Base-by-base conservation (phyloP, 2,888 invertebrate species). In the Hydrotaea diabolus region DNA sequence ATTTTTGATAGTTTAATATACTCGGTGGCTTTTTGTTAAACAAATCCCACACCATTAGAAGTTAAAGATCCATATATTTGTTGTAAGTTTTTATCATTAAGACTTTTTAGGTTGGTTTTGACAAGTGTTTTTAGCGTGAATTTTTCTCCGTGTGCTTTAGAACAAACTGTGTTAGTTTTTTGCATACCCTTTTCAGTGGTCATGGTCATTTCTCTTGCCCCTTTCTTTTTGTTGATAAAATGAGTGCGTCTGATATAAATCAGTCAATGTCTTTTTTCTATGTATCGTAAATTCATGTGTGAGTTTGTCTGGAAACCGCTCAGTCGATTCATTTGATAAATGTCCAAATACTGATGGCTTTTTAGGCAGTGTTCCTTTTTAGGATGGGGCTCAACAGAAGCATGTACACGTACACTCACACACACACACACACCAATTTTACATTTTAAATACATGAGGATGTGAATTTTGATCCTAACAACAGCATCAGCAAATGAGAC, bases 311-410 rank as follows among this genome's bases (percentile, higher is more conserved):
- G 2, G 17, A 53, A 43, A 59, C 26, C 26, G 23, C 26, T 59
- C 26, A 59, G n/a, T 26, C 26, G 59, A 59, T 26, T 26, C n/a
- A n/a, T 11, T 26, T 59, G 59, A 59, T 26, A 59, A 59, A 59
- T 59, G 59, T 59, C 13, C 59, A 59, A 59, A 59, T 23, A 59
- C 26, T 59, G 59, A 59, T 59, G 59, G 26, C 26, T 59, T 59
- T 59, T 59, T 31, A 59, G 59, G 26, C 9, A 7, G 9, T 43
- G 43, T 43, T 43, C 7, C 43, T 43, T 43, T 3, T 43, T 43
- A 1, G 43, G 11, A 43, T 15, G 15, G 5, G n/a, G n/a, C n/a
- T n/a, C n/a, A n/a, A n/a, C n/a, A n/a, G n/a, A n/a, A 39, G 39
- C 9, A 39, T 9, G 39, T 39, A 39, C 5, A 39, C 9, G 39